Conservation (phyloP, 2,113 vertebrate genomes). For the Etheostoma spectabile region DNA sequence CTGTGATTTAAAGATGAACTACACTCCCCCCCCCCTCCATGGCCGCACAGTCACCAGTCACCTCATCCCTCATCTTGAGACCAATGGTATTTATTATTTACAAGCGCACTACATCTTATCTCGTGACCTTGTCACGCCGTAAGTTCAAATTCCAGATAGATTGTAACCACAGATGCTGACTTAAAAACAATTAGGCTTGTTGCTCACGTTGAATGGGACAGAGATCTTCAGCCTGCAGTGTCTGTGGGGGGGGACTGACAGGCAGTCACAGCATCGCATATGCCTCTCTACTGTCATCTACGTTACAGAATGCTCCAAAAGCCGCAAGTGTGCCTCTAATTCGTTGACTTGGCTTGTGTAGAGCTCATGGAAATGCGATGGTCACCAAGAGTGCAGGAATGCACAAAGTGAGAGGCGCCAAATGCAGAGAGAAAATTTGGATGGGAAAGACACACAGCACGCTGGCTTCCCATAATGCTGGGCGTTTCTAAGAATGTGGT, state of each 20-base stretch:
- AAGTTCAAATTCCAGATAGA: conserved; percentile 78
- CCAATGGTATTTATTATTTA: conserved; percentile 68
- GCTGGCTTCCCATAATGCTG: conserved; percentile 38
- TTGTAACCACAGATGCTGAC: conserved; percentile 65
- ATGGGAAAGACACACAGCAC: conserved; percentile 43
- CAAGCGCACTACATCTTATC: conserved; percentile 70
- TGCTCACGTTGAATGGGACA: conserved; percentile 48
- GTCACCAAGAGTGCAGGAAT: conserved; percentile 53
- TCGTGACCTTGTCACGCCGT: conserved; percentile 62
- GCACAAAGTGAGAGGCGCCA: conserved; percentile 37
- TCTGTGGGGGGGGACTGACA: conserved; percentile 49
- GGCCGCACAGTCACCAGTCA: conserved; percentile 49
- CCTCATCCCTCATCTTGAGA: conserved; percentile 68
- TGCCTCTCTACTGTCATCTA: conserved; percentile 37
- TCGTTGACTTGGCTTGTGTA: conserved; percentile 29
- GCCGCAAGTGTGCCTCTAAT: conserved; percentile 43
- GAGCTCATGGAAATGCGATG: conserved; percentile 36
- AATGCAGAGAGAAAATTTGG: conserved; percentile 52
- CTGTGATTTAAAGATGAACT: conserved; percentile 63
- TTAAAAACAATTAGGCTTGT: conserved; percentile 66
- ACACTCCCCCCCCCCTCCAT: conserved; percentile 48
- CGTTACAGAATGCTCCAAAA: conserved; percentile 44
- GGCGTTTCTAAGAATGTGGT: conserved; percentile 71
- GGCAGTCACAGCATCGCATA: conserved; percentile 43
- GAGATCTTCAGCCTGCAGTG: conserved; percentile 21